A percentile compares a stretch with the other conserved stretches of the same genome.
Evolutionary conservation across 2,888 invertebrate genomes (phyloP).

Genomic region (Aleiodes leptofemur): DNA sequence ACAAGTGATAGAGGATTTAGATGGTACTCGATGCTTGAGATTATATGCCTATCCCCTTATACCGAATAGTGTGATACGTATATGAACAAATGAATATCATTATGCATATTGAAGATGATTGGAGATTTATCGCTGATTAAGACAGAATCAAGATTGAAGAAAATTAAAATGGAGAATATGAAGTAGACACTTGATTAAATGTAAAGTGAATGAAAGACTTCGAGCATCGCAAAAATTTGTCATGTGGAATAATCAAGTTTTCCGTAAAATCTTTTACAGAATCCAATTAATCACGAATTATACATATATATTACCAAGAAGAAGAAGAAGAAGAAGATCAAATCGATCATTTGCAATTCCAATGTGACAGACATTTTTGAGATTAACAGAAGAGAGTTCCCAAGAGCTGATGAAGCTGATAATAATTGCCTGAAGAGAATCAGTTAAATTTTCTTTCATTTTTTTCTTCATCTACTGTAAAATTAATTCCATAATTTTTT

Average conservation of each 20-base stretch:
- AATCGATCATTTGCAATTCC: constrained; percentile 34
- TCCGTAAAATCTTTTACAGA: neutral
- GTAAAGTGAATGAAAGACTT: too few species aligned
- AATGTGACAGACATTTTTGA: constrained; percentile 7
- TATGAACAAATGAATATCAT: neutral
- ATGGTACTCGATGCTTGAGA: constrained; percentile 8
- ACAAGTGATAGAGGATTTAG: neutral
- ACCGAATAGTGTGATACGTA: neutral
- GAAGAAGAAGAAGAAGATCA: constrained; percentile 3
- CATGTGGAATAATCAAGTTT: constrained; percentile 29
- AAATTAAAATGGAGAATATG: constrained; percentile 10
- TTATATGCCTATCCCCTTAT: neutral
- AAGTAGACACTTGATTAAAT: constrained; percentile 12
- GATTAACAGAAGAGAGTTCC: too few species aligned
- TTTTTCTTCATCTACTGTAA: neutral
- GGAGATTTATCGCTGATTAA: constrained; percentile 27
- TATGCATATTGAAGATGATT: constrained; percentile 32
- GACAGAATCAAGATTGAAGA: constrained; percentile 10
- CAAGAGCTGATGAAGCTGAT: too few species aligned
- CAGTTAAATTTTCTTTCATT: too few species aligned
- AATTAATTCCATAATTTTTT: neutral
- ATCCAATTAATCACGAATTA: constrained; percentile 14
- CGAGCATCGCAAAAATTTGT: neutral
- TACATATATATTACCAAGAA: too few species aligned
- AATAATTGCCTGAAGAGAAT: too few species aligned